A percentile compares a stretch with the other conserved stretches of the same genome.
Evolutionary conservation across 1,140 invertebrate species (phyloP).

Genomic region (Andricus grossulariae): DNA sequence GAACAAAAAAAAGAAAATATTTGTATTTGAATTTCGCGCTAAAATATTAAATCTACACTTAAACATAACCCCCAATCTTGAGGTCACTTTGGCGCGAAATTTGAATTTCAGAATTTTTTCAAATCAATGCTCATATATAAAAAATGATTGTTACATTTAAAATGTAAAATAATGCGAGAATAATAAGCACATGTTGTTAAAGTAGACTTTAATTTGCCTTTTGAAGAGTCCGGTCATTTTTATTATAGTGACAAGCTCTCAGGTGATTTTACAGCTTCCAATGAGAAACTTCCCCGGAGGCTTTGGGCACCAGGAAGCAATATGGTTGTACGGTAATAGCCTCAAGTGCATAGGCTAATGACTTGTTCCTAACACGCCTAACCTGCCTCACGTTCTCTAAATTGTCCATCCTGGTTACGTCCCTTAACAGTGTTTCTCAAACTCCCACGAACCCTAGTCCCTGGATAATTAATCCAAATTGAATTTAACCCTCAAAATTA

Average conservation of each 20-base stretch:
- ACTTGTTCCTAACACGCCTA: conserved; percentile 54
- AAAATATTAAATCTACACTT: no score
- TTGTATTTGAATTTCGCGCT: no score
- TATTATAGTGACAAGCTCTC: not conserved
- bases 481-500: no score
- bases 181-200: not conserved
- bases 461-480: no score
- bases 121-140: not conserved
- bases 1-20: no score
- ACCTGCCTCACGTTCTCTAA: conserved; percentile 44
- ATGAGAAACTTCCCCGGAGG: conserved; percentile 1
- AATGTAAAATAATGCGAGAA: not conserved
- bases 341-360: conserved; percentile 50
- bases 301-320: conserved; percentile 49
- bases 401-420: conserved; percentile 2
- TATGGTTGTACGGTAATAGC: conserved; percentile 53
- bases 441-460: not conserved
- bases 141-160: no score
- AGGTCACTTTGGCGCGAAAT: not conserved
- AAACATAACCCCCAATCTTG: no score
- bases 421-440: conserved; percentile 10
- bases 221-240: not conserved
- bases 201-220: not conserved
- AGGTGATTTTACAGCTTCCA: not conserved
- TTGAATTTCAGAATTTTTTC: not conserved